Evolutionary conservation across 1,140 invertebrate genomes (phyloP), one percentile per base, ranked within the genome.

Genomic region (Aphelinus atriplicis): DNA sequence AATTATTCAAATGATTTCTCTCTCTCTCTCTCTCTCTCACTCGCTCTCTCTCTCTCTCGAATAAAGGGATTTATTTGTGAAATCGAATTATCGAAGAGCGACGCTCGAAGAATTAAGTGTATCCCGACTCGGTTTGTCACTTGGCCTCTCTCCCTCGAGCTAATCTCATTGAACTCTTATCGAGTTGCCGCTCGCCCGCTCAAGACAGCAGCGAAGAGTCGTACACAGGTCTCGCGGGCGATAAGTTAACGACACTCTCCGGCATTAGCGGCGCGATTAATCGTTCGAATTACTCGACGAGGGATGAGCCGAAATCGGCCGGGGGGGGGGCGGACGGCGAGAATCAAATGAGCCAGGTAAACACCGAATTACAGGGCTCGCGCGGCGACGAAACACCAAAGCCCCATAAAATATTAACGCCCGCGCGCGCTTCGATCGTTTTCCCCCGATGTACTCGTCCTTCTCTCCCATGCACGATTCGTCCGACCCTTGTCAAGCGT

Each of bases 161-260:
- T 75, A 75, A 75, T 75, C 63, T 71, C 67, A 75, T 75, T 75
- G 68, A 64, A 53, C 60, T 62, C 45, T 75, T 75, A 75, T 75
- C 68, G 68, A 75, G 55, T 70, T 66, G 55, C 46, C 42, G 48
- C 71, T 66, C 2, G 47, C 7, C 9, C 0, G 47, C 61, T 6
- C 65, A 46, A 56, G 55, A 60, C 57, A 46, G 26, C 65, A 26
- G 43, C 51, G 10, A 47, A 65, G 6, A 72, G 26, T 26, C 26
- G 26, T 26, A 26, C 26, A 26, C 26, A 26, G 26, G 26, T 65
- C 26, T 26, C 60, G 61, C 3, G 26, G n/a, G 53, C 65, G 73
- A 75, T 75, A 69, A 75, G 66, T 64, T 68, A 74, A 68, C 55
- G 65, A 62, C 55, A 42, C 60, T 63, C 67, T 26, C 26, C n/a